phyloP scores from a whole-genome alignment of 2,797 vertebrate species.

The Gobionotothen gibberifrons region DNA sequence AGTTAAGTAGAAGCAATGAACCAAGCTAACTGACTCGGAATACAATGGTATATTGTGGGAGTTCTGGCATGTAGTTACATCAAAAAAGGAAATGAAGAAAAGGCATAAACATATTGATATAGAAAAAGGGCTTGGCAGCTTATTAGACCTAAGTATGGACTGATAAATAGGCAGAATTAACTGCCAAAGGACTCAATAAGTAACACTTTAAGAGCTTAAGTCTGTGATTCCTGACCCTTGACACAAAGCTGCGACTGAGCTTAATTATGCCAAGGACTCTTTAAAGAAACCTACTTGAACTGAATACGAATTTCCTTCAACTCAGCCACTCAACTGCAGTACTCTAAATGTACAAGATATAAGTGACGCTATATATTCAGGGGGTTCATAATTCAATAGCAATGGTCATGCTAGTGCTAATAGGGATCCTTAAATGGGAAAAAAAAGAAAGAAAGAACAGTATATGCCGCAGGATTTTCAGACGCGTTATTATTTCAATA shows the following conservation, averaged over 20 bases:
- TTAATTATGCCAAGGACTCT: background rate
- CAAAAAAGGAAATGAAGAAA: background rate
- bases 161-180: slow-evolving; percentile 22
- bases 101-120: slow-evolving; percentile 3
- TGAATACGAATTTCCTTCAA: background rate
- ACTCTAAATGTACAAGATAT: background rate
- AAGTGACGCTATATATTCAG: background rate
- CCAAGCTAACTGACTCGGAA: background rate
- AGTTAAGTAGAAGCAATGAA: background rate
- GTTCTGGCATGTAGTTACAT: background rate
- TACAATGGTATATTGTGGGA: background rate
- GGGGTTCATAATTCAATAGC: background rate
- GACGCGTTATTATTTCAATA: slow-evolving; percentile 19
- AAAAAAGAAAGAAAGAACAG: no score
- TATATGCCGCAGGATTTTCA: background rate
- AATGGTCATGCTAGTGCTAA: no score
- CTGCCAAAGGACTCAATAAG: slow-evolving; percentile 43
- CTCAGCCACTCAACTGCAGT: background rate
- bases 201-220: slow-evolving; percentile 28
- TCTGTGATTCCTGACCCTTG: slow-evolving; percentile 27
- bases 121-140: slow-evolving; percentile 18
- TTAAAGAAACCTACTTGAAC: background rate
- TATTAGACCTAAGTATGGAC: slow-evolving; percentile 31
- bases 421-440: no score
- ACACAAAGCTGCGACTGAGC: background rate